These are phyloP conservation scores for Atta colombica DNA, from an alignment of 1,140 invertebrate genomes.

Conservation along the genomic window DNA sequence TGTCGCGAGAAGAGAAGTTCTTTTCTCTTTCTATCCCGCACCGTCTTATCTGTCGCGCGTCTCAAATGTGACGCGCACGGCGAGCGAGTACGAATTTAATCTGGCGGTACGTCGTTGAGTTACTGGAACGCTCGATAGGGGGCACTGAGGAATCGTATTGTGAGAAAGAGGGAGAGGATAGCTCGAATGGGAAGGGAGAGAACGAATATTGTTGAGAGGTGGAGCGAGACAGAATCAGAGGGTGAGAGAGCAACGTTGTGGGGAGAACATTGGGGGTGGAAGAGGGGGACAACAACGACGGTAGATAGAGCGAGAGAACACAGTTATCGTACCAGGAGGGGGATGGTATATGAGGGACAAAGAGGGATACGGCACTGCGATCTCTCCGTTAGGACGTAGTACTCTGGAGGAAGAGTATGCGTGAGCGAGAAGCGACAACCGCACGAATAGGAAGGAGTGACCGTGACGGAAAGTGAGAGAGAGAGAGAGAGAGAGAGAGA, in stretches of 20 bases:
- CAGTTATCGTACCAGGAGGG: slow-evolving; percentile 75
- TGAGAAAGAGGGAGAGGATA: slow-evolving; percentile 63
- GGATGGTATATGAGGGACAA: slow-evolving; percentile 67
- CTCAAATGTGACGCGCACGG: slow-evolving; percentile 68
- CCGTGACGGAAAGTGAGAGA: slow-evolving; percentile 52
- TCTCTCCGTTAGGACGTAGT: slow-evolving; percentile 66
- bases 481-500: slow-evolving; percentile 33
- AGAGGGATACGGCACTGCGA: slow-evolving; percentile 64
- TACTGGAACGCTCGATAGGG: slow-evolving; percentile 82
- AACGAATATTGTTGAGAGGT: slow-evolving; percentile 63
- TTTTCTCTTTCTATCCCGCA: slow-evolving; percentile 58
- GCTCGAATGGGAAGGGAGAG: slow-evolving; percentile 45
- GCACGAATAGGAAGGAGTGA: slow-evolving; percentile 67
- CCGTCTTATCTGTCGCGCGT: slow-evolving; percentile 77
- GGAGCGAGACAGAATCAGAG: slow-evolving; percentile 70
- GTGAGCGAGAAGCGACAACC: slow-evolving; percentile 61
- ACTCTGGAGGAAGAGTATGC: slow-evolving; percentile 68
- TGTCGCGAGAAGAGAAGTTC: background rate
- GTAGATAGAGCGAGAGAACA: slow-evolving; percentile 76
- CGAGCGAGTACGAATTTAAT: slow-evolving; percentile 83
- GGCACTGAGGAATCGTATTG: slow-evolving; percentile 77
- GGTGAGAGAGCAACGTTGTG: slow-evolving; percentile 67
- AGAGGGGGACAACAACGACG: slow-evolving; percentile 66
- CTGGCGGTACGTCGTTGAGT: slow-evolving; percentile 84
- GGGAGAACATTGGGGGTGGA: slow-evolving; percentile 68